Evolutionary conservation across 2,113 vertebrate species (phyloP).

Genomic region (Ascaphus truei): DNA sequence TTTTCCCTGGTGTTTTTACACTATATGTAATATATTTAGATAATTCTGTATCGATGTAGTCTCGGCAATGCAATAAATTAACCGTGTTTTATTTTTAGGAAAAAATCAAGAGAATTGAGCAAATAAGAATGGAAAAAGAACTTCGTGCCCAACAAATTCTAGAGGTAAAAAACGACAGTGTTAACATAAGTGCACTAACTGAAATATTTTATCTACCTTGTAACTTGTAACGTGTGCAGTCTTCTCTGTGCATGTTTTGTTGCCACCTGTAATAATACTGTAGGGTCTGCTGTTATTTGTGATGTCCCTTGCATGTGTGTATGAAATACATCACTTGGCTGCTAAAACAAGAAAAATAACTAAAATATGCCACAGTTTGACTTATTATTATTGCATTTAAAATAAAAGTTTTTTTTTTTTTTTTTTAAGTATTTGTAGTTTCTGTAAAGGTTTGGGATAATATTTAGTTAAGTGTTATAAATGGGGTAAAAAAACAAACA

Average conservation of each 20-base stretch:
- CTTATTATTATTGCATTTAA: too few species aligned
- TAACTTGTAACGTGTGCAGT: background rate
- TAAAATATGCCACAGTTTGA: too few species aligned
- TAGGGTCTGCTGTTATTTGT: slow-evolving; percentile 40
- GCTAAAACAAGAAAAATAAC: too few species aligned
- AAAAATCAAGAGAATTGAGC: slow-evolving; percentile 94
- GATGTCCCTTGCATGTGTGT: slow-evolving; percentile 50
- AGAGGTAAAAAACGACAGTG: slow-evolving; percentile 68
- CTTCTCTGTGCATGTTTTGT: background rate
- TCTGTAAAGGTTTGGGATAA: too few species aligned
- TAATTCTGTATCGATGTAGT: too few species aligned
- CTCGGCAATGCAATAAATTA: too few species aligned
- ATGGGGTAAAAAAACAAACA: too few species aligned
- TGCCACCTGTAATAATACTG: background rate
- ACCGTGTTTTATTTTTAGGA: slow-evolving; percentile 71
- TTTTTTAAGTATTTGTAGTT: too few species aligned
- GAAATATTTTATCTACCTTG: slow-evolving; percentile 10
- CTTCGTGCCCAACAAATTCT: slow-evolving; percentile 93
- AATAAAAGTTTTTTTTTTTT: too few species aligned
- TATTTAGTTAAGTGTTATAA: too few species aligned
- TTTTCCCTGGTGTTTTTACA: too few species aligned
- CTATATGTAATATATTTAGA: too few species aligned
- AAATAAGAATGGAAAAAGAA: slow-evolving; percentile 94
- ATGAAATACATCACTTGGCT: background rate
- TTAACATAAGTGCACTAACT: slow-evolving; percentile 6